Conservation (phyloP, 2,888 invertebrate genomes). For the Lepetodrilus schrolli region DNA sequence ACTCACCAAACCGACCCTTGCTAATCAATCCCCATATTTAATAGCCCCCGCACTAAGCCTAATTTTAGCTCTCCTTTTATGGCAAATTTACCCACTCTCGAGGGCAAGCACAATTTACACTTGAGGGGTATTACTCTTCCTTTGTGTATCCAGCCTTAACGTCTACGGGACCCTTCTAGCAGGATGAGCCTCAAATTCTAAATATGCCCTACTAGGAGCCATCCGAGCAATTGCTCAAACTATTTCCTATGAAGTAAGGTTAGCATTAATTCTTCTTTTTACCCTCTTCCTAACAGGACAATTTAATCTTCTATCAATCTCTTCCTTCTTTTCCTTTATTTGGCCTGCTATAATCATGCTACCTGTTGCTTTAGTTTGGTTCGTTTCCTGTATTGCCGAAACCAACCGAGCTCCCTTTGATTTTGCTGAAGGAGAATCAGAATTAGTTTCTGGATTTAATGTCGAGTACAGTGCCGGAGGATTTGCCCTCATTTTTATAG, state of each 20-base stretch:
- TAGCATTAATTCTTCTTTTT: slow-evolving; percentile 81
- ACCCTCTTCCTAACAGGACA: slow-evolving; percentile 78
- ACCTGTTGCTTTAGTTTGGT: slow-evolving; percentile 61
- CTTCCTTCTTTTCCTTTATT: slow-evolving; percentile 31
- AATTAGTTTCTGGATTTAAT: slow-evolving; percentile 87
- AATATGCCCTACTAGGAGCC: slow-evolving; percentile 83
- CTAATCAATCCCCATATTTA: slow-evolving; percentile 81
- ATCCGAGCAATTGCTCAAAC: slow-evolving; percentile 83
- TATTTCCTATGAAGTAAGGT: slow-evolving; percentile 85
- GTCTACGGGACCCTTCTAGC: slow-evolving; percentile 79
- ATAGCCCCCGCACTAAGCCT: slow-evolving; percentile 80
- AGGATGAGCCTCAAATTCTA: slow-evolving; percentile 84
- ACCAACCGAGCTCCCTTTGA: slow-evolving; percentile 76
- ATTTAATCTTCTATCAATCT: slow-evolving; percentile 52
- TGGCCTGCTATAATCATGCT: slow-evolving; percentile 50
- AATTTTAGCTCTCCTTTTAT: slow-evolving; percentile 80
- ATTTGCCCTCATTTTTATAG: slow-evolving; percentile 73
- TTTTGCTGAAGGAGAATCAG: slow-evolving; percentile 87
- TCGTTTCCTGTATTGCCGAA: slow-evolving; percentile 68
- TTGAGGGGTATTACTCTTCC: slow-evolving; percentile 81
- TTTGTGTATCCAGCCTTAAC: slow-evolving; percentile 80
- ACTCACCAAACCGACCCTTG: slow-evolving; percentile 76
- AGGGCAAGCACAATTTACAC: slow-evolving; percentile 79
- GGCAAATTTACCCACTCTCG: slow-evolving; percentile 79
- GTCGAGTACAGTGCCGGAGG: slow-evolving; percentile 80